These are phyloP conservation scores for Sylvicola cinctus DNA, from an alignment of 2,888 invertebrate genomes.

Conservation along the genomic window DNA sequence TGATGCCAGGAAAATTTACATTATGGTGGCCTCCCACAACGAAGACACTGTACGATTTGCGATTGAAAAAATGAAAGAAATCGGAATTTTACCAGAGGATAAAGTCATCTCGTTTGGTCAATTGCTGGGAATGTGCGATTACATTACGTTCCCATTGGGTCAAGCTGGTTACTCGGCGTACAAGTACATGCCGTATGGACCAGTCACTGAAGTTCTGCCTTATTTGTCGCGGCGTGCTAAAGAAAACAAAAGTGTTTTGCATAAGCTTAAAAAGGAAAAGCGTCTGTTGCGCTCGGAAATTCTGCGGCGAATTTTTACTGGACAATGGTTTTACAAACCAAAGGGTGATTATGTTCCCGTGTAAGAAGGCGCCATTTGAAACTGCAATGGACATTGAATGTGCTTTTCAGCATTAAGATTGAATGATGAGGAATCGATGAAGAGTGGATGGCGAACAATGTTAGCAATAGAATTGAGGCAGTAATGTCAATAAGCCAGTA, in stretches of 20 bases:
- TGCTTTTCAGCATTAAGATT: too few species aligned
- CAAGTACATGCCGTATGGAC: conserved; percentile 98
- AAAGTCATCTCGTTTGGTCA: conserved; percentile 98
- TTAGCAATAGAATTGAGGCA: too few species aligned
- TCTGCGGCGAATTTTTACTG: conserved; percentile 45
- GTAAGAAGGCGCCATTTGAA: conserved; percentile 26
- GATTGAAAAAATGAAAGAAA: conserved; percentile 89
- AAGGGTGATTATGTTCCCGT: conserved; percentile 74
- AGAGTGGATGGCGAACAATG: too few species aligned
- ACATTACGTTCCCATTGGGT: conserved; percentile 91
- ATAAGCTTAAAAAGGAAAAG: conserved; percentile 87
- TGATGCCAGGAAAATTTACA: conserved; percentile 52
- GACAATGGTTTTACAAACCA: conserved; percentile 67
- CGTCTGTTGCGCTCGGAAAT: conserved; percentile 59
- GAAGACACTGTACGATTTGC: conserved; percentile 95
- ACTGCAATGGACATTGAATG: conserved; percentile 16
- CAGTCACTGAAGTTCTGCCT: conserved; percentile 92
- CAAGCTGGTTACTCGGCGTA: conserved; percentile 98
- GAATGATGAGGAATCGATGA: too few species aligned
- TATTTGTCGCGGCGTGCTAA: conserved; percentile 91
- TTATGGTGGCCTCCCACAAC: conserved; percentile 99
- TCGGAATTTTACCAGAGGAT: conserved; percentile 75
- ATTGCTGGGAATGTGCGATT: conserved; percentile 98
- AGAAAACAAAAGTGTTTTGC: conserved; percentile 85
- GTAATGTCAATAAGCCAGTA: too few species aligned